Conservation (phyloP, 1,140 invertebrate genomes). For the Drosophila lowei region DNA sequence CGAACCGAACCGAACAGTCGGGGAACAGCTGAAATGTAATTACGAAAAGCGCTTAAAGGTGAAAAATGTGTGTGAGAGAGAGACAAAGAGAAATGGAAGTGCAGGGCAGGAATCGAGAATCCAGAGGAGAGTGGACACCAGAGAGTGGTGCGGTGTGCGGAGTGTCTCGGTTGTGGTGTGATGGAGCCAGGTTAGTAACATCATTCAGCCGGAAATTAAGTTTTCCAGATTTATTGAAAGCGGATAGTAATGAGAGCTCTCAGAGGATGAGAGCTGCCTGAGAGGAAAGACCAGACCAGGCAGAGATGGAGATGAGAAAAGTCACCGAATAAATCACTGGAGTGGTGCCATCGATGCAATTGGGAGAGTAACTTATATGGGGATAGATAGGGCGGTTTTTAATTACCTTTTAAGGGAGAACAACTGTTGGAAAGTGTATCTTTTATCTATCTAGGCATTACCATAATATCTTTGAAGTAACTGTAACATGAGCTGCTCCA, state of each 20-base stretch:
- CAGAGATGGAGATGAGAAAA: constrained; percentile 42
- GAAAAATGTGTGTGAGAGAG: constrained; percentile 60
- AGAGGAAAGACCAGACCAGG: constrained; percentile 15
- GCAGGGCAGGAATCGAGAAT: neutral
- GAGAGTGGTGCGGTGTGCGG: constrained; percentile 2
- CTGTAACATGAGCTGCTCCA: constrained; percentile 15
- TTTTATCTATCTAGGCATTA: too few relatives aligned
- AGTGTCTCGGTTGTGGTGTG: constrained; percentile 7
- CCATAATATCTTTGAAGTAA: neutral
- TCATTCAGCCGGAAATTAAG: constrained; percentile 83
- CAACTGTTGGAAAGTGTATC: neutral
- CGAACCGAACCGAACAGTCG: constrained; percentile 37
- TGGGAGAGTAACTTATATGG: neutral
- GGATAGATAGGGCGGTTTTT: neutral
- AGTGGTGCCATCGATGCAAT: neutral
- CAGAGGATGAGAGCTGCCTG: constrained; percentile 4
- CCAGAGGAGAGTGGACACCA: too few relatives aligned
- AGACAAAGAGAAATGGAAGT: constrained; percentile 8
- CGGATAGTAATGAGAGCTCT: constrained; percentile 79
- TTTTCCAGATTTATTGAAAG: constrained; percentile 83
- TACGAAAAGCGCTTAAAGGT: constrained; percentile 81
- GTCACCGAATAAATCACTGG: constrained; percentile 31
- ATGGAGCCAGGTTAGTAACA: constrained; percentile 45
- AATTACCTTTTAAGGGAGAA: neutral
- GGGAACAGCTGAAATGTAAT: constrained; percentile 79